Conservation (phyloP, 23 tunicate species). For the Botrylloides violaceus region DNA sequence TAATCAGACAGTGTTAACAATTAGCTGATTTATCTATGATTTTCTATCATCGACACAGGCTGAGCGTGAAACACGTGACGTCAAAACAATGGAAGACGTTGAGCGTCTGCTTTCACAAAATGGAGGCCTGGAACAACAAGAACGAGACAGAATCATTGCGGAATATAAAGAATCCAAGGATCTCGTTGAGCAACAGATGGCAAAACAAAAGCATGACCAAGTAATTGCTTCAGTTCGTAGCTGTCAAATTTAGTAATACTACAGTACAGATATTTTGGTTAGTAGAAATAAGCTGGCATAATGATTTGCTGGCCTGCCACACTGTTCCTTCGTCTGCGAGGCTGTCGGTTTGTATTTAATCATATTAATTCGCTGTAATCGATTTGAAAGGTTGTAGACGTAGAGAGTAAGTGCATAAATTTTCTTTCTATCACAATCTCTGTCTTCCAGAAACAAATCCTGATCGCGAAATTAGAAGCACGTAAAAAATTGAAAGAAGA, state of each 20-base stretch:
- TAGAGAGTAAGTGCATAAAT: no score
- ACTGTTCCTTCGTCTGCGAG: no score
- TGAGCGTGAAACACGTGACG: constrained; percentile 57
- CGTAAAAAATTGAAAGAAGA: constrained; percentile 69
- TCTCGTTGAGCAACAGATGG: constrained; percentile 17
- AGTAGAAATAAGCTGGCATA: no score
- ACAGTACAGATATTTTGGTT: no score
- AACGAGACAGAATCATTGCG: constrained; percentile 52
- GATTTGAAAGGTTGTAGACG: no score
- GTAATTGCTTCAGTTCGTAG: no score
- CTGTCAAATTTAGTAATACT: no score
- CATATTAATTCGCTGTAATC: no score
- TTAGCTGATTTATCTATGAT: neutral
- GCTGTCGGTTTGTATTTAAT: no score
- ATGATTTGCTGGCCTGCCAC: no score
- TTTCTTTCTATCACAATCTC: no score
- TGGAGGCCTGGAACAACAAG: constrained; percentile 41
- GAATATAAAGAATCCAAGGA: constrained; percentile 39
- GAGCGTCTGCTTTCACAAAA: constrained; percentile 30
- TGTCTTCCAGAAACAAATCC: constrained; percentile 60
- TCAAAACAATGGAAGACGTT: constrained; percentile 28
- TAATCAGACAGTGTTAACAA: neutral
- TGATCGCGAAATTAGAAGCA: constrained; percentile 58
- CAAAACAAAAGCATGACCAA: constrained; percentile 27
- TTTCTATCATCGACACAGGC: constrained; percentile 26